Base-by-base conservation (phyloP, 2,888 invertebrate genomes). In the Napeogenes inachia region DNA sequence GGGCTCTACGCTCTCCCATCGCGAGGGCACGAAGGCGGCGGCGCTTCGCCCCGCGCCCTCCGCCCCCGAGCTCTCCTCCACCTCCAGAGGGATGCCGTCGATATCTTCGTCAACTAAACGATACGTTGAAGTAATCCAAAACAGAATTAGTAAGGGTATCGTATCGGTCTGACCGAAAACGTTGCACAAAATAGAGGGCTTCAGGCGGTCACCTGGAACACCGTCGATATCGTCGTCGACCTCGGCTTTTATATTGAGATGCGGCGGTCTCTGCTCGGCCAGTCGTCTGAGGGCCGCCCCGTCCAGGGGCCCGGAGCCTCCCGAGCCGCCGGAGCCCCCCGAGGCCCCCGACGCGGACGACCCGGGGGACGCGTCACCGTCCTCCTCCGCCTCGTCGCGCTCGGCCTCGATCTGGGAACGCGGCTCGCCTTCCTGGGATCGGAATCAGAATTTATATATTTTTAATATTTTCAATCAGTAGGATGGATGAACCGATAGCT, bases 1-100 rank as follows among this genome's bases (percentile, higher is more conserved):
- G 96, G 97, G 97, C 87, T 98, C 98, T 33, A 99, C 96, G 54
- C 95, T 96, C 92, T 99, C 98, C 99, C 99, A 99, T 82, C 97
- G 96, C 2, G 98, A 98, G 8, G 96, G 96, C 62, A 97, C 95
- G 89, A 98, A 97, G 13, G 94, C 93, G 64, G 92, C 92, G 72
- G 83, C 87, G 59, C 82, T 76, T 68, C 73, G 75, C 59, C 62
- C 71, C 56, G 76, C 80, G 46, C 59, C 67, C 4, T 54, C 69
- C 57, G 65, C 62, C 55, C 63, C 71, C 59, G 46, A 64, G 4
- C 68, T 57, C 82, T 84, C 42, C 80, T 85, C 61, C 74, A 75
- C 64, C 68, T 93, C 93, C 76, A 95, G 83, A 0, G 95, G 95
- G 47, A 94, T 83, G 13, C 95, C 95, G 84, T 96, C 95, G 47